phyloP scores from a whole-genome alignment of 2,113 vertebrate species.

The Shinisaurus crocodilurus region DNA sequence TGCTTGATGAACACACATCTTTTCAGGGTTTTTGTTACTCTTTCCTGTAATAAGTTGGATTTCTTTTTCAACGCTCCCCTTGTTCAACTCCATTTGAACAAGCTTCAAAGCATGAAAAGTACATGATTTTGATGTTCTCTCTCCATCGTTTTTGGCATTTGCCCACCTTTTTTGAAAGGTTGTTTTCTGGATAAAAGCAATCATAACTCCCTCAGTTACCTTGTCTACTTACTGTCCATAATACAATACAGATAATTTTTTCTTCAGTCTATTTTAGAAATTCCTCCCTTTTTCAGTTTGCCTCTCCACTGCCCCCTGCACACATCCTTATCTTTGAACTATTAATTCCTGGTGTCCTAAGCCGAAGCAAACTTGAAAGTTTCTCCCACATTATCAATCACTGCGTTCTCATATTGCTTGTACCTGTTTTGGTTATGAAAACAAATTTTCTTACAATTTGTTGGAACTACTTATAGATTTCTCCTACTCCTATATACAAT shows the following conservation, averaged over 20 bases:
- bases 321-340: neutral
- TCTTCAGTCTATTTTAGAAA: neutral
- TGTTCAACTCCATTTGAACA: no score
- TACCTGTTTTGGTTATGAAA: neutral
- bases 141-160: no score
- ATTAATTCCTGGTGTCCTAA: neutral
- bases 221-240: neutral
- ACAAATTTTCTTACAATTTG: neutral
- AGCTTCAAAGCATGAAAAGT: no score
- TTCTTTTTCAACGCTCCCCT: no score
- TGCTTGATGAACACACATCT: no score
- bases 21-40: no score
- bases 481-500: neutral
- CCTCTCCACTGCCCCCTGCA: neutral
- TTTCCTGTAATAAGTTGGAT: no score
- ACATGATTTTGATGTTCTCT: no score
- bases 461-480: neutral
- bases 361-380: neutral
- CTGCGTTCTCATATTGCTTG: neutral
- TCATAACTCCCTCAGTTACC: neutral
- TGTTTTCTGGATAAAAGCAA: no score
- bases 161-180: no score
- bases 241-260: neutral
- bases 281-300: neutral
- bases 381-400: neutral